Base-by-base conservation (phyloP, 2,888 invertebrate genomes). In the Agriopis aurantiaria region DNA sequence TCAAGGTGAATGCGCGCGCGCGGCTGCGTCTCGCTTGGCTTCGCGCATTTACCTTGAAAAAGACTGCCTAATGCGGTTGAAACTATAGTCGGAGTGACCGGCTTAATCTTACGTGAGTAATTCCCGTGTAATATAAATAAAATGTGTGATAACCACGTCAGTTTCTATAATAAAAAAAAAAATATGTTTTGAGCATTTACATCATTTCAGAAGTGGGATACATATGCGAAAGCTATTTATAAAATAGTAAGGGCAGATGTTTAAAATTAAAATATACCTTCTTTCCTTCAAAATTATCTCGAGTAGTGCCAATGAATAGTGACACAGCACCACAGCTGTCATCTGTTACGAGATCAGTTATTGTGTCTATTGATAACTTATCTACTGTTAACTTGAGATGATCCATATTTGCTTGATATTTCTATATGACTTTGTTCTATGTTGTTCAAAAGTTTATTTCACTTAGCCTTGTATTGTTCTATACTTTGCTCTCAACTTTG, bases 301-400 rank as follows among this genome's bases (percentile, higher is more conserved):
- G 95, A 0, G 98, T 98, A 3, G 97, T 98, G 0, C 99, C 99
- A 63, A 98, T 95, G 91, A 99, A 99, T 43, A 98, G 84, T 0
- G 98, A 98, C 59, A 98, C 95, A 6, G 99, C 99, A 9, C 99
- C 99, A 87, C 98, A 98, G 49, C 95, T 95, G 49, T 96, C 95
- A 65, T 96, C 96, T 0, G 95, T 87, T 0, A 97, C 97, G 12
- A 96, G 88, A 46, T 96, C 94, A 49, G 95, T 95, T 60, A 98
- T 95, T 48, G 95, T 93, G 52, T 96, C 96, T 4, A 98, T 91
- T 65, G 96, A 95, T 52, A 99, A 90, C 80, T 95, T 95, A 51
- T 96, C 96, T 0, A 95, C 83, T 0, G 96, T 95, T 58, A 99
- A 86, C 83, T 96, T 95, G 17, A 98, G 82, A 77, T 96, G 94